phyloP scores from a whole-genome alignment of 2,797 vertebrate genomes.

The Melanotaenia maccullochi region DNA sequence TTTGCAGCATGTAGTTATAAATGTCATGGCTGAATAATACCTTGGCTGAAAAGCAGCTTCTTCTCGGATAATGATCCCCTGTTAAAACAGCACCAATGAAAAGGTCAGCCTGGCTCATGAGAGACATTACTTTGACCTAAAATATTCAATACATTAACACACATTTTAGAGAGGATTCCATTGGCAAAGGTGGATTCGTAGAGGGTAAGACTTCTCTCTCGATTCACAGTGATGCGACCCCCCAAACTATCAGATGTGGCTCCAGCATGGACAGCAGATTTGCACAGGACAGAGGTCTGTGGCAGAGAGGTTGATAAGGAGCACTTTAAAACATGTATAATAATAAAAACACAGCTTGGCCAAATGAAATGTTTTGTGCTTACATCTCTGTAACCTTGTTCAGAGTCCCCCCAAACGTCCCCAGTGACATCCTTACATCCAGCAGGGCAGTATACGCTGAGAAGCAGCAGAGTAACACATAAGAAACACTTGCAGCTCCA shows the following conservation, averaged over 20 bases:
- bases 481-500: conserved; percentile 5
- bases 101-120: conserved; percentile 6
- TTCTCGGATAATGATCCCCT: conserved; percentile 91
- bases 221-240: conserved; percentile 80
- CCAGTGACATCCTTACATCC: conserved; percentile 86
- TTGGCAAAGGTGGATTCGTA: conserved; percentile 89
- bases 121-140: background rate
- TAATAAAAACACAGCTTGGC: background rate
- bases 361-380: conserved; percentile 53
- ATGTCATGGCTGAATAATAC: conserved; percentile 62
- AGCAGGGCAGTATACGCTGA: conserved; percentile 88
- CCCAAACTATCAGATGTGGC: conserved; percentile 82
- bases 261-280: conserved; percentile 88
- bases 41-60: conserved; percentile 86
- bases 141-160: conserved; percentile 26
- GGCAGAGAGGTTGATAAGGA: background rate
- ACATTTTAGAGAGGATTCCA: conserved; percentile 87
- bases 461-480: conserved; percentile 30
- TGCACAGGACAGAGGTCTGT: conserved; percentile 90
- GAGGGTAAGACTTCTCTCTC: conserved; percentile 84
- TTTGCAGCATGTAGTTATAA: background rate
- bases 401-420: conserved; percentile 88
- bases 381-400: conserved; percentile 90
- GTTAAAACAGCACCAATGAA: conserved; percentile 40
- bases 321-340: background rate